Percentiles rank a stretch among this genome's conserved stretches.
phyloP scores from a whole-genome alignment of 2,113 vertebrate species.

The Meleagris gallopavo region DNA sequence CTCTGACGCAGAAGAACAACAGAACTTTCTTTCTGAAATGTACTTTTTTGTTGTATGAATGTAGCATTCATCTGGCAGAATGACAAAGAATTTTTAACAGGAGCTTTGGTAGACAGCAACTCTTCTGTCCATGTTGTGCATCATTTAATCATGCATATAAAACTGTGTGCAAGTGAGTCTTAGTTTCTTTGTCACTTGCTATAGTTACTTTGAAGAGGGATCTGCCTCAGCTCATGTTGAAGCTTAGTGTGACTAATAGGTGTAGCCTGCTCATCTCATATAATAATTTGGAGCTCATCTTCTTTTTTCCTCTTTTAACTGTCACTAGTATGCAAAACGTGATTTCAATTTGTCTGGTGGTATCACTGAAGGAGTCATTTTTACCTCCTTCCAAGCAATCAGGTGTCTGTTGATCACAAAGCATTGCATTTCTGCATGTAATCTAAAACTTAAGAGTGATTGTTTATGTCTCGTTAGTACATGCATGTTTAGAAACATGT shows the following conservation, averaged over 20 bases:
- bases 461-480: background rate
- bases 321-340: background rate
- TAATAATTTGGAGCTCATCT: background rate
- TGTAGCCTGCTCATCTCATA: background rate
- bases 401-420: background rate
- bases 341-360: background rate
- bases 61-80: background rate
- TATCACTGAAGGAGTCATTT: background rate
- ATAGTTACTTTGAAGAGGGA: background rate
- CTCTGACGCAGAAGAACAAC: background rate
- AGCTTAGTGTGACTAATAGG: background rate
- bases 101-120: fast-evolving
- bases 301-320: background rate
- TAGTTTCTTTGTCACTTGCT: background rate
- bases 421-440: background rate
- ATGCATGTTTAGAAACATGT: background rate
- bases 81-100: background rate
- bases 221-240: fast-evolving
- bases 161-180: background rate
- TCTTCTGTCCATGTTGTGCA: background rate
- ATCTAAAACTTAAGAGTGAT: background rate
- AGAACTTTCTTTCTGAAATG: background rate
- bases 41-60: background rate
- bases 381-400: background rate
- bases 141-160: fast-evolving